Percentiles rank a stretch among this genome's conserved stretches.
Conservation (phyloP, 1,140 invertebrate species). For the Caerostris extrusa region DNA sequence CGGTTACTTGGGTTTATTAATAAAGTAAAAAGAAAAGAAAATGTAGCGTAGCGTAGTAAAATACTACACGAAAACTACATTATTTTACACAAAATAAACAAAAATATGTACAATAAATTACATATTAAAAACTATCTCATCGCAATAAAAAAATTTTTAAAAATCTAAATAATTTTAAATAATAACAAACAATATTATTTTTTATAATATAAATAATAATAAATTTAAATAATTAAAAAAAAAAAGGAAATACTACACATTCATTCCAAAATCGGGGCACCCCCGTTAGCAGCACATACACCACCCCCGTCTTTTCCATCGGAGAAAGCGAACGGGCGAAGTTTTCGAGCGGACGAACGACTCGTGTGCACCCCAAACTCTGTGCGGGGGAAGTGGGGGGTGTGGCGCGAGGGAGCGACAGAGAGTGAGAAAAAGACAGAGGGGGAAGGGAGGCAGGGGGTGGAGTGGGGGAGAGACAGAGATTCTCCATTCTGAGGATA, state of each 20-base stretch:
- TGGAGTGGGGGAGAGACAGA: slow-evolving; percentile 48
- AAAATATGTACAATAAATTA: no score
- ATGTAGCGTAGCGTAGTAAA: no score
- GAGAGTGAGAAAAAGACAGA: slow-evolving; percentile 64
- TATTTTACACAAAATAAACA: no score
- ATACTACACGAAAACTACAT: no score
- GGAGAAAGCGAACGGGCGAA: slow-evolving; percentile 50
- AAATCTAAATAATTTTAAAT: neutral
- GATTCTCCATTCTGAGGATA: slow-evolving; percentile 56
- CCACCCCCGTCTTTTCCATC: neutral
- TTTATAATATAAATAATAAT: neutral
- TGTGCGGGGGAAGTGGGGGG: neutral
- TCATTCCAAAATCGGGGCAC: neutral
- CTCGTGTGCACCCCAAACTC: neutral
- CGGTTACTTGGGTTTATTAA: no score
- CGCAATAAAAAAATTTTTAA: no score
- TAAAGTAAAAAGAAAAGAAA: no score
- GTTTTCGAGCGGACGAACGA: slow-evolving; percentile 60
- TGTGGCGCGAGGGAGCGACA: slow-evolving; percentile 6
- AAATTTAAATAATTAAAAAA: neutral
- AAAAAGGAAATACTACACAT: neutral
- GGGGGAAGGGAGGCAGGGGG: slow-evolving; percentile 18
- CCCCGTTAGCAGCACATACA: slow-evolving; percentile 18
- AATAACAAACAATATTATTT: neutral
- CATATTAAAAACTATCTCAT: no score